Conservation (phyloP, 1,140 invertebrate genomes). For the Pissodes strobi region DNA sequence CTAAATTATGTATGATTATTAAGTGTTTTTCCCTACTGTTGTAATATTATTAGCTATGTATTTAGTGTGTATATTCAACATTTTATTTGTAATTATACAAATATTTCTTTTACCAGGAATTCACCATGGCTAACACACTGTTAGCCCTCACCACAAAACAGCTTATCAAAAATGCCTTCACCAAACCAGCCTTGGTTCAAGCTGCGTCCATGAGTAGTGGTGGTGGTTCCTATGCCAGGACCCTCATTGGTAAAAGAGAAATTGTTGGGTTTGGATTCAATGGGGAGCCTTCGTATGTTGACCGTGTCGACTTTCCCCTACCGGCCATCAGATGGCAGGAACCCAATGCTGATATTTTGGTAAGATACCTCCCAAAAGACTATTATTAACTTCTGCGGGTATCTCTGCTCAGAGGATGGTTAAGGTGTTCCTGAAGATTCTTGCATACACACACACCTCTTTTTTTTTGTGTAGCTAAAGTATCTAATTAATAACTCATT, state of each 20-base stretch:
- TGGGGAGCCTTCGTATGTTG: slow-evolving; percentile 78
- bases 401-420: too few species aligned
- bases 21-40: too few species aligned
- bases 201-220: slow-evolving; percentile 49
- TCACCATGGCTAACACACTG: slow-evolving; percentile 32
- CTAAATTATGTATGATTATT: too few species aligned
- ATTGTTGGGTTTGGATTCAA: slow-evolving; percentile 89
- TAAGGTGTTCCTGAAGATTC: not conserved
- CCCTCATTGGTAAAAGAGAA: slow-evolving; percentile 80
- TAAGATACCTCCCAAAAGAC: slow-evolving; percentile 40
- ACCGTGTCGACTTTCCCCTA: slow-evolving; percentile 79
- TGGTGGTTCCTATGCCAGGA: slow-evolving; percentile 40
- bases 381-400: not conserved
- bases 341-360: slow-evolving; percentile 64
- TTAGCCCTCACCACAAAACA: slow-evolving; percentile 29
- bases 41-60: too few species aligned
- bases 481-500: too few species aligned
- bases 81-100: too few species aligned
- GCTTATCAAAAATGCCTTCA: slow-evolving; percentile 22
- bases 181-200: slow-evolving; percentile 20
- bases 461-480: not conserved
- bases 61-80: too few species aligned
- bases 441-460: not conserved
- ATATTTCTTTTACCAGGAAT: too few species aligned
- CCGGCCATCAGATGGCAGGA: slow-evolving; percentile 89